These are phyloP conservation scores for Drosophila kuntzei DNA, from an alignment of 2,888 invertebrate species.

Conservation along the genomic window DNA sequence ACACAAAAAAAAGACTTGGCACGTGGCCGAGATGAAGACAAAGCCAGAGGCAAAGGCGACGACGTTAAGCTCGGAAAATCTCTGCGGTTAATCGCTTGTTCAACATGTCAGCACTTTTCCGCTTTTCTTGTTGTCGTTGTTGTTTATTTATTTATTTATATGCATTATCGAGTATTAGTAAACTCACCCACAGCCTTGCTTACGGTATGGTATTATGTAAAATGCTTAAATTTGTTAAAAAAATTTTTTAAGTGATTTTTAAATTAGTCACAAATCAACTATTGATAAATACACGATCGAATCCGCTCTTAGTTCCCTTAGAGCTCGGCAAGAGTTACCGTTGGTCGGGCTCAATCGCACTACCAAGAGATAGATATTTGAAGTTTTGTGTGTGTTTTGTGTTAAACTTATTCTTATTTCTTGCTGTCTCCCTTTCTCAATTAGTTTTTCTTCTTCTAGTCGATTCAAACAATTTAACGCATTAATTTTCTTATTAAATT, in stretches of 20 bases:
- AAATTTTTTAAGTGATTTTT: too few relatives aligned
- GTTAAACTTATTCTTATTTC: neutral
- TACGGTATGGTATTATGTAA: too few relatives aligned
- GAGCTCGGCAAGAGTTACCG: too few relatives aligned
- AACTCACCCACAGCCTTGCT: neutral
- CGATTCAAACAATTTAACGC: slow-evolving; percentile 50
- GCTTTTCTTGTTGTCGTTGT: slow-evolving; percentile 6
- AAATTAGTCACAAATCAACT: too few relatives aligned
- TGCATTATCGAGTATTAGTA: slow-evolving; percentile 24
- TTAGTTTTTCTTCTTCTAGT: too few relatives aligned
- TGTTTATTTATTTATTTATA: slow-evolving; percentile 67
- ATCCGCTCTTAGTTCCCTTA: too few relatives aligned
- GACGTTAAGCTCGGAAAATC: slow-evolving; percentile 46
- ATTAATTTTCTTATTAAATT: slow-evolving; percentile 53
- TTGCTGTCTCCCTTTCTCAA: slow-evolving; percentile 14
- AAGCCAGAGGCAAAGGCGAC: slow-evolving; percentile 10
- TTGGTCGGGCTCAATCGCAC: too few relatives aligned
- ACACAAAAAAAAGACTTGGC: slow-evolving; percentile 50
- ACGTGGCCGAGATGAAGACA: slow-evolving; percentile 55
- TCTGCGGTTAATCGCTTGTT: slow-evolving; percentile 81
- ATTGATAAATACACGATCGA: too few relatives aligned
- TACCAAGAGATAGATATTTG: too few relatives aligned
- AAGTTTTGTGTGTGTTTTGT: neutral
- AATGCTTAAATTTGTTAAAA: too few relatives aligned
- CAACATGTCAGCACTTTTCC: slow-evolving; percentile 75